Base-by-base conservation (phyloP, 2,888 invertebrate genomes). In the Machimus rusticus region DNA sequence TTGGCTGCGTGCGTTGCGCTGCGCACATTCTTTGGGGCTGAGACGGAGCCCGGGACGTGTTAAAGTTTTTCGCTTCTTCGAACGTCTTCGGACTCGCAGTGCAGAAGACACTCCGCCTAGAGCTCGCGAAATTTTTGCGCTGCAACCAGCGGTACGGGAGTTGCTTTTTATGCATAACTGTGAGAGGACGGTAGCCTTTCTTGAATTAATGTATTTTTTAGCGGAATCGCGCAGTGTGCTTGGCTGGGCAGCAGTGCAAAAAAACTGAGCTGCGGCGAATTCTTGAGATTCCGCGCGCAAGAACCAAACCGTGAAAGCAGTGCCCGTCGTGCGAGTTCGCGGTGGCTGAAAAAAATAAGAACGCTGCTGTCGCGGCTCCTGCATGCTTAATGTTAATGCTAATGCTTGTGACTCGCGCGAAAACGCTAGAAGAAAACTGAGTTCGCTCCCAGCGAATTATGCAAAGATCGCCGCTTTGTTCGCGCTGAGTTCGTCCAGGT, bases 1-100 rank as follows among this genome's bases (percentile, higher is more conserved):
- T 57, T 86, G 78, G 78, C 86, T 79, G 86, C 86, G 86, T 86
- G 86, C 39, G 39, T 39, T 12, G 39, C 86, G 86, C 86, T 57
- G 78, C 86, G 86, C 79, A 78, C 79, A 86, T 57, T 77, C 39
- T 78, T 86, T 16, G 34, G 12, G 6, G 66, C 66, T 66, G 51
- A 51, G n/a, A 51, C 16, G 51, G n/a, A 19, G 19, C 0, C 28
- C 28, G 28, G 12, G 66, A 66, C 28, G 66, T 66, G 66, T 66
- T 46, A 51, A 66, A 66, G 66, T 66, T 66, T 28, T 66, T 66
- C 66, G 66, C 66, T 66, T 12, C 12, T 28, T 14, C 66, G 66
- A 66, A 51, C 51, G 51, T 51, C 43, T 55, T 57, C 57, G 57
- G 57, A n/a, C 23, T 57, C 8, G 66, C 66, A 9, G 19, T 16